Evolutionary conservation across 64 coral and sea anemone genomes (phyloP).

Genomic region (Astreopora myriophthalma): DNA sequence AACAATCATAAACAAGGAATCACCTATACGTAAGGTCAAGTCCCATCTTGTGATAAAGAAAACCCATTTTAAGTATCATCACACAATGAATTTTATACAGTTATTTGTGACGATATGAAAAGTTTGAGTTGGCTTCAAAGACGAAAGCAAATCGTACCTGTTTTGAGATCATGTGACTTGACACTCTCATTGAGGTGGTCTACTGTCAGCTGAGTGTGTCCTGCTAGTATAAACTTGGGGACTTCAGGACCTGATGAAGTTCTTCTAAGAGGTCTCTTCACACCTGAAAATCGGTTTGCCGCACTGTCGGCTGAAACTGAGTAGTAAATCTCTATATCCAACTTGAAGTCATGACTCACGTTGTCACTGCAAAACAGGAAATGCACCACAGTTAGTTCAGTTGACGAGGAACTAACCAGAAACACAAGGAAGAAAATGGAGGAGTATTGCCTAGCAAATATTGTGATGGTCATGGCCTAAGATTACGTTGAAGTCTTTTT

Average conservation of each 20-base stretch:
- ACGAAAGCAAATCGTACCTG: slow-evolving; percentile 33
- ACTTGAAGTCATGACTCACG: slow-evolving; percentile 94
- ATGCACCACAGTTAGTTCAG: not conserved
- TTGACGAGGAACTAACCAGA: not conserved
- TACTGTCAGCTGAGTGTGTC: slow-evolving; percentile 87
- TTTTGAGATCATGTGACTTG: slow-evolving; percentile 96
- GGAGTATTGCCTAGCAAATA: no score
- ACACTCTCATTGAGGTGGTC: slow-evolving; percentile 89
- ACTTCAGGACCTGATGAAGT: slow-evolving; percentile 62
- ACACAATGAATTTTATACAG: no score
- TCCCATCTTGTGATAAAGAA: no score
- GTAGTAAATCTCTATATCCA: slow-evolving; percentile 99
- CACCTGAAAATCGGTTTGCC: slow-evolving; percentile 68
- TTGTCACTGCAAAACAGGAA: slow-evolving; percentile 74
- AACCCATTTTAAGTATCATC: no score
- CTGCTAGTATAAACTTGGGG: slow-evolving; percentile 92
- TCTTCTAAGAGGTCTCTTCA: slow-evolving; percentile 72
- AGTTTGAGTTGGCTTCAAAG: not conserved
- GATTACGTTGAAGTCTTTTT: no score
- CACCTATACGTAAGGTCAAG: no score
- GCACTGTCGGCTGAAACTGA: slow-evolving; percentile 87
- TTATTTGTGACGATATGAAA: no score
- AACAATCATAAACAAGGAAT: not conserved
- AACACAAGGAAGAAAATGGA: not conserved
- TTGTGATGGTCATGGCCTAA: no score